phyloP scores from a whole-genome alignment of 2,113 vertebrate genomes.

The Gallinago jamesoni region DNA sequence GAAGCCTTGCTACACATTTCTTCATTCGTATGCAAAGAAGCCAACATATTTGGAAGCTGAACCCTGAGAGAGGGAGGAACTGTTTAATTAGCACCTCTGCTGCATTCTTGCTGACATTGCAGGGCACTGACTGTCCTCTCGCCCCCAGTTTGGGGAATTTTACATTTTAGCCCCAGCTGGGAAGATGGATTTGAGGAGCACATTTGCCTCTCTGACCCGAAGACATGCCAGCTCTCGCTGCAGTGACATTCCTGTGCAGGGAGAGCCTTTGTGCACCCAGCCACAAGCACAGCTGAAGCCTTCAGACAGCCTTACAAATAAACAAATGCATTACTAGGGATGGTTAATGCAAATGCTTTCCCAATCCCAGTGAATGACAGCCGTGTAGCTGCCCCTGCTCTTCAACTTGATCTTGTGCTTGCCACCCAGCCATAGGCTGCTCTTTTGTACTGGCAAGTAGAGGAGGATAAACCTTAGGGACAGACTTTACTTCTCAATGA shows the following conservation, averaged over 20 bases:
- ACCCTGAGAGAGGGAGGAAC: neutral
- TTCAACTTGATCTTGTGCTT: neutral
- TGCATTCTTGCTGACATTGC: neutral
- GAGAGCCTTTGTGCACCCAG: neutral
- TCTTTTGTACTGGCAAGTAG: neutral
- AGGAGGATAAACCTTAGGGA: neutral
- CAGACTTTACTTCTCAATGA: neutral
- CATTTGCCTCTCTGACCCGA: neutral
- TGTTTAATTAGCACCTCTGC: slow-evolving; percentile 2
- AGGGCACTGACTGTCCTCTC: neutral
- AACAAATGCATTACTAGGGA: slow-evolving; percentile 2
- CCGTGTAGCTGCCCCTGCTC: neutral
- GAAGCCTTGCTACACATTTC: neutral
- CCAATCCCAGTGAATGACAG: neutral
- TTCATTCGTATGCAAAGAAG: neutral
- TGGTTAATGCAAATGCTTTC: neutral
- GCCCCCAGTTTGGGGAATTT: neutral
- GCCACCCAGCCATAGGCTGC: neutral
- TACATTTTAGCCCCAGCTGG: neutral
- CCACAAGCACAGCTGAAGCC: neutral
- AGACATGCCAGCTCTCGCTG: neutral
- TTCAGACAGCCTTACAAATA: neutral
- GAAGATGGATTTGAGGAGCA: neutral
- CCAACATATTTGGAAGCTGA: neutral
- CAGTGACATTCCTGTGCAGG: neutral